Evolutionary conservation across 53 echinoderm and acorn worm species (phyloP).

Genomic region (Glandiceps talaboti): DNA sequence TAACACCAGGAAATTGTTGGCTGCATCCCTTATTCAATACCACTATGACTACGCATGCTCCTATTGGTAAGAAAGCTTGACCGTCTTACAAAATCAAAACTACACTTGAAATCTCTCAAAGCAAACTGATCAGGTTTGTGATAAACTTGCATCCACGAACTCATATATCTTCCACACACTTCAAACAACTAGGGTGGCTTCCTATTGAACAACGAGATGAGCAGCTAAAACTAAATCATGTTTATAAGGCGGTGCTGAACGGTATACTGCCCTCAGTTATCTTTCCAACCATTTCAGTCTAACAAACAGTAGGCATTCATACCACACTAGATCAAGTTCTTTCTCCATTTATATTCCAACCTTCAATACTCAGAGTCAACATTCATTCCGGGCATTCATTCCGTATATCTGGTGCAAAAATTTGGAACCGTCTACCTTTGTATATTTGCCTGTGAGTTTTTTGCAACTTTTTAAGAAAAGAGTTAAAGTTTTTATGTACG

Average conservation of each 20-base stretch:
- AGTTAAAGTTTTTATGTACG: not conserved
- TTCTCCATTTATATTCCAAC: not conserved
- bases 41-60: no score
- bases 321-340: not conserved
- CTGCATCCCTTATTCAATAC: no score
- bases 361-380: no score
- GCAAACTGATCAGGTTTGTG: not conserved
- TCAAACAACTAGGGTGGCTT: not conserved
- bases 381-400: no score
- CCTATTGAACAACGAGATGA: not conserved
- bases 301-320: not conserved
- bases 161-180: not conserved
- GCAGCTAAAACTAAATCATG: not conserved
- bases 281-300: no score
- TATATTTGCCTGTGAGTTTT: no score
- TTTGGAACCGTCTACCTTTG: not conserved
- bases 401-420: not conserved
- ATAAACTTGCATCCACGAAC: not conserved
- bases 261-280: no score
- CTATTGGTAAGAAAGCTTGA: no score
- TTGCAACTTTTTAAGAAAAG: not conserved
- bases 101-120: no score
- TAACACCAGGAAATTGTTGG: no score
- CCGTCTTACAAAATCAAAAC: no score
- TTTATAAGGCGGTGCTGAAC: not conserved